These are phyloP conservation scores for Pocillopora meandrina DNA, from an alignment of 92 coral and sea anemone genomes.

Conservation along the genomic window DNA sequence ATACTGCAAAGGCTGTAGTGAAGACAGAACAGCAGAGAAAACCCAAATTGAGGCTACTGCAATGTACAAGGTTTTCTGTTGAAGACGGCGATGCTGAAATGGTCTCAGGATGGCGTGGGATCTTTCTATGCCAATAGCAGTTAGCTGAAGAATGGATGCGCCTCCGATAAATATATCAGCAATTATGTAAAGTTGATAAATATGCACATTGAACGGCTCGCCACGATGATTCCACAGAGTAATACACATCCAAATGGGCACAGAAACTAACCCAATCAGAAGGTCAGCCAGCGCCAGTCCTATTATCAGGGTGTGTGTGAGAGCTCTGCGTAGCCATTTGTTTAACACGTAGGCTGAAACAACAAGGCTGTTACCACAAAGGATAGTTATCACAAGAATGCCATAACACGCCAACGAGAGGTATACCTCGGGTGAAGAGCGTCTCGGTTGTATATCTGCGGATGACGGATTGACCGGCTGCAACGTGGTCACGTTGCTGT, in stretches of 20 bases:
- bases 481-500: neutral
- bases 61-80: constrained; percentile 56
- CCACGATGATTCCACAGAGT: constrained; percentile 26
- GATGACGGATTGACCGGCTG: neutral
- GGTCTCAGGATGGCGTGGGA: constrained; percentile 84
- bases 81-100: constrained; percentile 71
- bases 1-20: constrained; percentile 78
- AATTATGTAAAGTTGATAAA: constrained; percentile 85
- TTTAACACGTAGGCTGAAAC: constrained; percentile 71
- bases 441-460: neutral
- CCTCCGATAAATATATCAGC: constrained; percentile 90
- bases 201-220: constrained; percentile 7
- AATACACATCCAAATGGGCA: constrained; percentile 79
- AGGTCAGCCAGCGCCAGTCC: constrained; percentile 87
- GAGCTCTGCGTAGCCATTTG: constrained; percentile 61
- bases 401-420: constrained; percentile 25
- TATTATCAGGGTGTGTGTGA: constrained; percentile 73
- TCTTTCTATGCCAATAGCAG: constrained; percentile 81
- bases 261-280: constrained; percentile 72
- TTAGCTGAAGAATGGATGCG: constrained; percentile 84
- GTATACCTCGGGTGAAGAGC: constrained; percentile 28
- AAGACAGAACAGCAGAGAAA: constrained; percentile 71
- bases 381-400: constrained; percentile 57
- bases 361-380: constrained; percentile 80
- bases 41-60: constrained; percentile 69